Conservation (phyloP, 2,888 invertebrate genomes). For the Campopleginae sp. region DNA sequence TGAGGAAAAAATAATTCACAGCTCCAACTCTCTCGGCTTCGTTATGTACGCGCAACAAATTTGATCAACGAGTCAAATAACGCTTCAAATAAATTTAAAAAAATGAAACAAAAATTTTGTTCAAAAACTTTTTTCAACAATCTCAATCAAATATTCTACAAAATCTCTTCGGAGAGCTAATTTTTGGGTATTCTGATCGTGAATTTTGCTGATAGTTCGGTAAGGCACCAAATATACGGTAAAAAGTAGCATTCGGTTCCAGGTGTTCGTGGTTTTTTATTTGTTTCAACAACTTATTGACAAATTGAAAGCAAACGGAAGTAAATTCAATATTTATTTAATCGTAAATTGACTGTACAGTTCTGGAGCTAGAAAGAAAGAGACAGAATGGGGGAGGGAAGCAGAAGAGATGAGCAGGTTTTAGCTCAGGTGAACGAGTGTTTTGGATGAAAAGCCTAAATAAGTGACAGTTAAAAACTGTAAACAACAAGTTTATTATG, state of each 20-base stretch:
- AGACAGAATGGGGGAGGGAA: neutral
- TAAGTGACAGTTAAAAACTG: neutral
- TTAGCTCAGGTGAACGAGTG: slow-evolving; percentile 7
- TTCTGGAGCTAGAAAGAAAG: neutral
- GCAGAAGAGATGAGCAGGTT: neutral
- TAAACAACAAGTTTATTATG: slow-evolving; percentile 26
- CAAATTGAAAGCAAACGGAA: neutral
- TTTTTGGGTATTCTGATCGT: too few relatives aligned
- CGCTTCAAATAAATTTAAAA: too few relatives aligned
- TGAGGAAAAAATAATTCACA: neutral
- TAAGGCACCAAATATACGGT: too few relatives aligned
- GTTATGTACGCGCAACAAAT: neutral
- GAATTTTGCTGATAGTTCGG: too few relatives aligned
- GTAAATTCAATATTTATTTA: neutral
- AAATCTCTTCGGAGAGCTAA: too few relatives aligned
- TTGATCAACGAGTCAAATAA: neutral
- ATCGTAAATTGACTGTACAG: neutral
- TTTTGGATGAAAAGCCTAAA: neutral
- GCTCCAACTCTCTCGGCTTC: neutral
- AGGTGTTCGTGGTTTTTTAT: too few relatives aligned
- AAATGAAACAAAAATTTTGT: too few relatives aligned
- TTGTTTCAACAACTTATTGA: too few relatives aligned
- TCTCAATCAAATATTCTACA: too few relatives aligned
- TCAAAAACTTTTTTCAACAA: too few relatives aligned
- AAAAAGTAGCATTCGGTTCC: too few relatives aligned